Evolutionary conservation across 1,140 invertebrate species (phyloP).

Genomic region (Musca domestica): DNA sequence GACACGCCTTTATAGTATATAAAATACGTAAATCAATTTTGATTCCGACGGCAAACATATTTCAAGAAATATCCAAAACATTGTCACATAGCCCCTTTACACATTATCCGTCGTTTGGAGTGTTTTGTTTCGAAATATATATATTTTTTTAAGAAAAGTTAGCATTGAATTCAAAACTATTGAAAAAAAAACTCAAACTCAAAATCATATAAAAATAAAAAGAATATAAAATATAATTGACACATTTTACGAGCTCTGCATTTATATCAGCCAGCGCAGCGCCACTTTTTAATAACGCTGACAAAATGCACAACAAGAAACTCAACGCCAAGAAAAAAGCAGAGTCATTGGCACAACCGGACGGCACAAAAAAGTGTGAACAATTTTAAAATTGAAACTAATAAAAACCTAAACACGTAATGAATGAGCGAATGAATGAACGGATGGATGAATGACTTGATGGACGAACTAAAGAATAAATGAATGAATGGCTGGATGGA

Average conservation of each 20-base stretch:
- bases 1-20: too few species aligned
- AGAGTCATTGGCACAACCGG: too few species aligned
- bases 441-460: background rate
- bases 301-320: background rate
- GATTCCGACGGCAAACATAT: background rate
- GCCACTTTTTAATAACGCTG: background rate
- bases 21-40: too few species aligned
- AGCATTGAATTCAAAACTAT: too few species aligned
- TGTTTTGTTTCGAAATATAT: background rate
- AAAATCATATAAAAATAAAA: background rate
- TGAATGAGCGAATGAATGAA: background rate
- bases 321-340: background rate
- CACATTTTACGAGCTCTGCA: background rate
- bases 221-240: conserved; percentile 8
- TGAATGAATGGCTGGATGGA: background rate
- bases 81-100: background rate
- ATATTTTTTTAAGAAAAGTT: background rate
- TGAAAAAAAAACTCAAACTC: background rate
- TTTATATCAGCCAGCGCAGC: too few species aligned
- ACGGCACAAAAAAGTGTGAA: background rate
- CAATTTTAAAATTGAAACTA: background rate
- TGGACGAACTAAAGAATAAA: too few species aligned
- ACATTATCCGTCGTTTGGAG: background rate
- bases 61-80: background rate
- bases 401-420: conserved; percentile 12